phyloP scores from a whole-genome alignment of 2,888 invertebrate species.

The Chouioia cunea region DNA sequence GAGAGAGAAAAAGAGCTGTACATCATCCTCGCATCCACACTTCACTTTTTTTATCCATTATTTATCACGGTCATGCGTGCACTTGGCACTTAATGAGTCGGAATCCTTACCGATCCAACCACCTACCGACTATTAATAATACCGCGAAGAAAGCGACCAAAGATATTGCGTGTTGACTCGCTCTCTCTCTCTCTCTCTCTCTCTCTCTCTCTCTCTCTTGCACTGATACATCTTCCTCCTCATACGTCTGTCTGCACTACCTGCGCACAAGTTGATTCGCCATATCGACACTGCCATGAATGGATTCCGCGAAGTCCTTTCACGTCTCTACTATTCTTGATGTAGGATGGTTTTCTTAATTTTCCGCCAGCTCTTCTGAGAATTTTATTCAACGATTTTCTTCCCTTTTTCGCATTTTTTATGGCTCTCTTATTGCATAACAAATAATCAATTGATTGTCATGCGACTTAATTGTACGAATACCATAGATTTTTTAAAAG shows the following conservation, averaged over 20 bases:
- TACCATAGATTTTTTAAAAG: too few species aligned
- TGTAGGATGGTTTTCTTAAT: conserved; percentile 6
- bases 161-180: conserved; percentile 54
- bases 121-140: conserved; percentile 63
- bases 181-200: too few species aligned
- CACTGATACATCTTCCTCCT: too few species aligned
- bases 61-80: conserved; percentile 4
- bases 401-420: too few species aligned
- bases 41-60: neutral
- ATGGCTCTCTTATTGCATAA: too few species aligned
- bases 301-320: conserved; percentile 18
- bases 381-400: neutral
- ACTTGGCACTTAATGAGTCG: conserved; percentile 52
- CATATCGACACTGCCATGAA: neutral
- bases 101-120: conserved; percentile 39
- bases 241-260: too few species aligned
- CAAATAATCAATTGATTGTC: too few species aligned
- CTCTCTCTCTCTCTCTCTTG: too few species aligned
- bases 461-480: too few species aligned
- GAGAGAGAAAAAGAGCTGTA: too few species aligned
- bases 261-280: neutral
- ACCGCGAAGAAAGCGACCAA: conserved; percentile 56
- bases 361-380: neutral
- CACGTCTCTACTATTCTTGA: conserved; percentile 11
- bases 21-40: neutral